These are phyloP conservation scores for Neosilurus mollespiculum DNA, from an alignment of 2,797 vertebrate species.

Conservation along the genomic window DNA sequence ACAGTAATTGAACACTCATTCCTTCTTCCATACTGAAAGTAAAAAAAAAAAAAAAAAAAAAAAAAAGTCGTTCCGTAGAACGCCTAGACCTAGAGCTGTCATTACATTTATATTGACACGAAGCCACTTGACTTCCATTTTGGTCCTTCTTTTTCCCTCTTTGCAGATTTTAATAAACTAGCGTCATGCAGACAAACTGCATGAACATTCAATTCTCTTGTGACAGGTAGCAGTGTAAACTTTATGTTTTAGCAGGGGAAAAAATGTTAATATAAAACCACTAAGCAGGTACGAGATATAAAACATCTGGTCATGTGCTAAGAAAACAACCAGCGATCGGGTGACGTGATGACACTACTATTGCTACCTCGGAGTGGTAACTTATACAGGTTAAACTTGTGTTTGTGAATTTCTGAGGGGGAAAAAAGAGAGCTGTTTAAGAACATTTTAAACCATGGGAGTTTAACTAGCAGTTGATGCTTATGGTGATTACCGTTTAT, in stretches of 20 bases:
- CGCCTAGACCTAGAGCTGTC: not conserved
- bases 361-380: not conserved
- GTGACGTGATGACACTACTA: not conserved
- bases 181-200: not conserved
- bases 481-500: too few relatives aligned
- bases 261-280: not conserved
- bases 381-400: not conserved
- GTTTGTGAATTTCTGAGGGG: not conserved
- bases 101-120: not conserved
- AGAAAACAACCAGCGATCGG: not conserved
- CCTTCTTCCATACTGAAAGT: too few relatives aligned
- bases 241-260: not conserved
- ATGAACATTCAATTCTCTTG: not conserved
- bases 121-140: not conserved
- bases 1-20: constrained; percentile 41
- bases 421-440: not conserved
- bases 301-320: not conserved
- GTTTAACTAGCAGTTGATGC: not conserved
- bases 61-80: not conserved
- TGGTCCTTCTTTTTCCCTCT: not conserved
- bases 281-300: not conserved
- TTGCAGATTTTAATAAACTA: not conserved
- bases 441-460: not conserved
- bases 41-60: too few relatives aligned
- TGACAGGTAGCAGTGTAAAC: not conserved